These are phyloP conservation scores for Caenorhabditis angaria DNA, from an alignment of 2,888 invertebrate species.

Conservation along the genomic window DNA sequence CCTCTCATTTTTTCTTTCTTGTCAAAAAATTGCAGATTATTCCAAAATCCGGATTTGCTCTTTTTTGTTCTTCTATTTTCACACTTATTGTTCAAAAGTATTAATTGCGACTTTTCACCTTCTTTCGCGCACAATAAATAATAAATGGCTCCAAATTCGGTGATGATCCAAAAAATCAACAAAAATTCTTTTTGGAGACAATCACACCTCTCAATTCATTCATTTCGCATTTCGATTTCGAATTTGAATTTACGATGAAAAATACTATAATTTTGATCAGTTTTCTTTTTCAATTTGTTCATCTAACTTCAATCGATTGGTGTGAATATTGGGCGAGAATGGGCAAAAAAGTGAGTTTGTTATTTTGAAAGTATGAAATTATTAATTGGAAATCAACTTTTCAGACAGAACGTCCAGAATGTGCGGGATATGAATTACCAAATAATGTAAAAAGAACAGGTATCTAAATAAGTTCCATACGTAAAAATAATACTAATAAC, in stretches of 20 bases:
- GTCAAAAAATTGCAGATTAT: too few relatives aligned
- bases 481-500: background rate
- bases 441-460: constrained; percentile 28
- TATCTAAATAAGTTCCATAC: background rate
- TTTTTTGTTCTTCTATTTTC: background rate
- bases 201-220: background rate
- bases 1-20: too few relatives aligned
- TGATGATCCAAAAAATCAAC: background rate
- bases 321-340: constrained; percentile 54
- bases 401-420: constrained; percentile 42
- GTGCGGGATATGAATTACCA: constrained; percentile 35
- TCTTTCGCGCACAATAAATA: background rate
- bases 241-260: constrained; percentile 22
- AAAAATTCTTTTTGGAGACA: background rate
- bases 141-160: background rate
- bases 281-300: background rate
- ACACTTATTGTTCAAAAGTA: background rate
- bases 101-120: background rate
- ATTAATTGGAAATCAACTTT: constrained; percentile 10
- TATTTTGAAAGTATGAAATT: background rate
- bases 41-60: too few relatives aligned
- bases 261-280: constrained; percentile 15
- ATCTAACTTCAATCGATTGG: constrained; percentile 41
- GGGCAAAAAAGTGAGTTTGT: constrained; percentile 42
- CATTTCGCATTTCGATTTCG: constrained; percentile 23